Base-by-base conservation (phyloP, 2,113 vertebrate genomes). In the Chinchilla lanigera region DNA sequence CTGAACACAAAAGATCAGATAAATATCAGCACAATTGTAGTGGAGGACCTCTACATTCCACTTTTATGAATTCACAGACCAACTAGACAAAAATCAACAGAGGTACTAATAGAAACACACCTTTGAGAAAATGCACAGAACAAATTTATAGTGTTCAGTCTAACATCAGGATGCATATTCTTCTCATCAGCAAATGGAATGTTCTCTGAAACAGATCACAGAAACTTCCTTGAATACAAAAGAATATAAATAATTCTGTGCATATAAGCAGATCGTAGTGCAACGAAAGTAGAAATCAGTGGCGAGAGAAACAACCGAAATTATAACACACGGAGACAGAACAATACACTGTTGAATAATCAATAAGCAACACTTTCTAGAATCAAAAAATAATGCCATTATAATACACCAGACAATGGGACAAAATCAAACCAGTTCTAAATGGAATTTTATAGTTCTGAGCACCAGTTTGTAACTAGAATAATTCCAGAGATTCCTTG, bases 401-500 rank as follows among this genome's bases (percentile, higher is more conserved):
- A 77, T 16, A 71, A 71, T 71, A 38, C n/a, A 77, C 26, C 73
- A 77, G 44, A 30, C 9, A 47, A 47, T 77, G 44, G 28, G 14
- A 78, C 7, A 47, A 78, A 78, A 78, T 50, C 28, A 78, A 50
- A 78, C 28, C 75, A 50, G 3, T 33, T 78, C 44, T 78, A 30
- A 33, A 33, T 50, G 75, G 13, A 47, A 78, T 14, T 33, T 78
- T 47, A 17, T 44, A 78, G 44, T 50, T 77, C 6, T 78, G 44
- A 50, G 89, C n/a, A 78, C 22, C 56, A 63, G 5, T 94, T 90
- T 90, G 7, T 56, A 11, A 83, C 10, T 94, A 83, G 94, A 94
- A 88, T 67, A 60, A n/a, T 58, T 28, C 20, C 33, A 90, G 47
- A 96, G 83, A 92, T 94, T 90, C 1, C 33, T 87, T 81, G 35